These are phyloP conservation scores for Chaetodon trifasciatus DNA, from an alignment of 2,797 vertebrate species.

Conservation along the genomic window DNA sequence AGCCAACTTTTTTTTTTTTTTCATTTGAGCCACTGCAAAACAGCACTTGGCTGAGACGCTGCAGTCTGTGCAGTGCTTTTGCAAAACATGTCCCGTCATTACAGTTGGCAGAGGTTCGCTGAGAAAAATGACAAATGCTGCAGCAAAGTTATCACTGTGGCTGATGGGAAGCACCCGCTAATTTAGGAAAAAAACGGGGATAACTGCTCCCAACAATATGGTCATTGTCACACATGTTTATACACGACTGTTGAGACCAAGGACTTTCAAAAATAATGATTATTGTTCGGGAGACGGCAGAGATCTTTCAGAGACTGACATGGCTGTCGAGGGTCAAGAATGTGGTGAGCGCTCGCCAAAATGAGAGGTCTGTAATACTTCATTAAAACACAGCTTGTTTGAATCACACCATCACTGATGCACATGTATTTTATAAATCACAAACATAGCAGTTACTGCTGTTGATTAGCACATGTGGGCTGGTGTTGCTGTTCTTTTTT, in stretches of 20 bases:
- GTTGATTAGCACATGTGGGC: slow-evolving; percentile 27
- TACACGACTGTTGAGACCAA: background rate
- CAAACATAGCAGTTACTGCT: slow-evolving; percentile 21
- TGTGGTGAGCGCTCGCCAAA: background rate
- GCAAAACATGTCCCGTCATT: slow-evolving; percentile 70
- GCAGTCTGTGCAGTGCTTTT: slow-evolving; percentile 38
- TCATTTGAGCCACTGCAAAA: slow-evolving; percentile 56
- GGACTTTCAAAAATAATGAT: background rate
- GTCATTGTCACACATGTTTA: background rate
- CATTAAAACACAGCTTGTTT: slow-evolving; percentile 18
- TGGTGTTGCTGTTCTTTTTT: background rate
- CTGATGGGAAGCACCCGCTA: slow-evolving; percentile 36
- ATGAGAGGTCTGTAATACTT: background rate
- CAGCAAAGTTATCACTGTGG: slow-evolving; percentile 53
- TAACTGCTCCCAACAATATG: slow-evolving; percentile 7
- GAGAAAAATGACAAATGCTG: slow-evolving; percentile 60
- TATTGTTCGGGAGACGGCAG: background rate
- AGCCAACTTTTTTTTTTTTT: slow-evolving; percentile 58
- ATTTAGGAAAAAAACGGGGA: slow-evolving; percentile 1
- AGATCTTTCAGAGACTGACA: background rate
- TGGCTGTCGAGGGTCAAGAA: background rate
- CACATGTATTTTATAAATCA: slow-evolving; percentile 2
- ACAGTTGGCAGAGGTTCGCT: slow-evolving; percentile 52
- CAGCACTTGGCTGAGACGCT: slow-evolving; percentile 38
- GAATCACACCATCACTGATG: slow-evolving; percentile 10